Evolutionary conservation across 2,113 vertebrate species (phyloP).

Genomic region (Cyanoderma ruficeps): DNA sequence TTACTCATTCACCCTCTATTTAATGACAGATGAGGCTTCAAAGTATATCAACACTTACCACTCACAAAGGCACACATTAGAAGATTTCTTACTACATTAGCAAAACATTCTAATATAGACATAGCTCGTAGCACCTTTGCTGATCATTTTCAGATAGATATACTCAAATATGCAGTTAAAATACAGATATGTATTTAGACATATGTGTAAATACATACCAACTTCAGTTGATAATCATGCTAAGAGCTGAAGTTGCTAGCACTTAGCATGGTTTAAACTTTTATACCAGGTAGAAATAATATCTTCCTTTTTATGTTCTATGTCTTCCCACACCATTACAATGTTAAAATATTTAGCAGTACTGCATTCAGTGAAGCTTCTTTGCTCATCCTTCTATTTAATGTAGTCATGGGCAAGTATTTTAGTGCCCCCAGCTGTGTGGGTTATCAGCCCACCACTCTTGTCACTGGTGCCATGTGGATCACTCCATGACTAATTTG

Average conservation of each 20-base stretch:
- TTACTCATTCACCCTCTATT: neutral
- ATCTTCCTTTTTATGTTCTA: neutral
- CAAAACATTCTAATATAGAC: neutral
- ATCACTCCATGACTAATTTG: neutral
- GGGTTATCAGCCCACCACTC: neutral
- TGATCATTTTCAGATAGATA: neutral
- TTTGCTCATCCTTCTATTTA: neutral
- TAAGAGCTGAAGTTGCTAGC: neutral
- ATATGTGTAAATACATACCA: accelerated
- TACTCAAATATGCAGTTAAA: neutral
- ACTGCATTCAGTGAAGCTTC: neutral
- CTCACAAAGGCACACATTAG: neutral
- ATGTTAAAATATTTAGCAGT: neutral
- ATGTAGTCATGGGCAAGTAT: neutral
- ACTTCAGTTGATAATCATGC: neutral
- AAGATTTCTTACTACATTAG: neutral
- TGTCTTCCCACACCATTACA: neutral
- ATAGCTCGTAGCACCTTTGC: neutral
- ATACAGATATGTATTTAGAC: neutral
- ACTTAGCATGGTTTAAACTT: neutral
- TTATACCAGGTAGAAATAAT: neutral
- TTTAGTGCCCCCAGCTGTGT: neutral
- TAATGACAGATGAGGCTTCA: neutral
- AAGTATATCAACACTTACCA: neutral
- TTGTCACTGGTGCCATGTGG: neutral